These are phyloP conservation scores for Rhinopomastus cyanomelas DNA, from an alignment of 2,113 vertebrate species.

Conservation along the genomic window DNA sequence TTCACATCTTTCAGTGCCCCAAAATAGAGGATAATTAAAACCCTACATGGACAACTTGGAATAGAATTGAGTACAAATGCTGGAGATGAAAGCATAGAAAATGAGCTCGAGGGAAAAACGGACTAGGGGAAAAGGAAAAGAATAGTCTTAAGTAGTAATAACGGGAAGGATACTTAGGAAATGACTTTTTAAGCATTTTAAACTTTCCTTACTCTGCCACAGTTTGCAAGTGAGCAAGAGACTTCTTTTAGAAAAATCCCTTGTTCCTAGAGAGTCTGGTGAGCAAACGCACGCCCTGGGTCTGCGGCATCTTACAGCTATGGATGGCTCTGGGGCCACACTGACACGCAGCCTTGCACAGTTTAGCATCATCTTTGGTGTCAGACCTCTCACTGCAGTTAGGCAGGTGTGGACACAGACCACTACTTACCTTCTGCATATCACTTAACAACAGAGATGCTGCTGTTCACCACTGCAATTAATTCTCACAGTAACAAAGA, in stretches of 20 bases:
- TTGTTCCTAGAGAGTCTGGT: not conserved
- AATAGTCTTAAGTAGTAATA: not conserved
- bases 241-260: not conserved
- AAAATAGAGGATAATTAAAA: conserved; percentile 54
- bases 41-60: not conserved
- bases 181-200: not conserved
- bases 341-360: not conserved
- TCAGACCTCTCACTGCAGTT: not conserved
- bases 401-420: not conserved
- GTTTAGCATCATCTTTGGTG: not conserved
- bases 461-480: not conserved
- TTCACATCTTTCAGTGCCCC: conserved; percentile 37
- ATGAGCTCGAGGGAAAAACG: not conserved
- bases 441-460: not conserved
- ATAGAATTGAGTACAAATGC: conserved; percentile 23
- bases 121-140: not conserved
- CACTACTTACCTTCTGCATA: fast-evolving
- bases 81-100: conserved; percentile 25
- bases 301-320: not conserved
- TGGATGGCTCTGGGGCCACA: not conserved
- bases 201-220: not conserved
- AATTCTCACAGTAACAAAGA: not conserved
- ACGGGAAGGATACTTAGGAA: not conserved
- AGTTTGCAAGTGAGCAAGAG: not conserved
- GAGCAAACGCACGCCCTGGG: not conserved